A percentile compares a stretch with the other conserved stretches of the same genome.
Evolutionary conservation across 2,888 invertebrate genomes (phyloP).

Genomic region (Leptothorax acervorum): DNA sequence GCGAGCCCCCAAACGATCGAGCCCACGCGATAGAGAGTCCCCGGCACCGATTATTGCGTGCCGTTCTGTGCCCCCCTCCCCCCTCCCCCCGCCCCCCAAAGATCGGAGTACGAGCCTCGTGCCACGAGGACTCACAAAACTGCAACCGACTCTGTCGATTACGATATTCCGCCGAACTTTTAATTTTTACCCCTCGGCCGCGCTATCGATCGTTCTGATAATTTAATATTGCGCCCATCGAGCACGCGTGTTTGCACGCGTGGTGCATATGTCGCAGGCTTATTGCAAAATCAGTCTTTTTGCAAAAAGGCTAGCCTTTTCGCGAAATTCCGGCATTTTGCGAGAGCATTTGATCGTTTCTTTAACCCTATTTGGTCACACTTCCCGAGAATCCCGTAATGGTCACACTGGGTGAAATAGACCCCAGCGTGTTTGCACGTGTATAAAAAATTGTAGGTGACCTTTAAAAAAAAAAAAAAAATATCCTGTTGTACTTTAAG

Average conservation of each 20-base stretch:
- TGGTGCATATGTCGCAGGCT: too few species aligned
- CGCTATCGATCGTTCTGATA: not conserved
- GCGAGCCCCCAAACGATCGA: slow-evolving; percentile 54
- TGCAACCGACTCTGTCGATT: slow-evolving; percentile 51
- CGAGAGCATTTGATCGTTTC: too few species aligned
- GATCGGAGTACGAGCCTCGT: slow-evolving; percentile 13
- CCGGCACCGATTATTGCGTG: slow-evolving; percentile 66
- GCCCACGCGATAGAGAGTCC: slow-evolving; percentile 61
- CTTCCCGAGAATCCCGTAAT: too few species aligned
- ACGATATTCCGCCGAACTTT: slow-evolving; percentile 45
- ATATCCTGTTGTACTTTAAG: too few species aligned
- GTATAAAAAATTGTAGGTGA: too few species aligned
- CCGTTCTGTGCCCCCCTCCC: slow-evolving; percentile 39
- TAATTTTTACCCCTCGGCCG: slow-evolving; percentile 1
- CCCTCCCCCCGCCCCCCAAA: not conserved
- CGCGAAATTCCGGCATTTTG: too few species aligned
- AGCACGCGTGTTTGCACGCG: not conserved
- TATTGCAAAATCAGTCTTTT: too few species aligned
- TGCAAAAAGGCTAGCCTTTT: too few species aligned
- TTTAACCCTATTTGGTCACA: too few species aligned
- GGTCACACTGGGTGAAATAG: too few species aligned
- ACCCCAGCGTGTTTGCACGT: too few species aligned
- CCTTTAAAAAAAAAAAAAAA: too few species aligned
- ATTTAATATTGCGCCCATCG: slow-evolving; percentile 17
- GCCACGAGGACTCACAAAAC: slow-evolving; percentile 55